Evolutionary conservation across 2,888 invertebrate genomes (phyloP).

Genomic region (Drosophila pegasa): DNA sequence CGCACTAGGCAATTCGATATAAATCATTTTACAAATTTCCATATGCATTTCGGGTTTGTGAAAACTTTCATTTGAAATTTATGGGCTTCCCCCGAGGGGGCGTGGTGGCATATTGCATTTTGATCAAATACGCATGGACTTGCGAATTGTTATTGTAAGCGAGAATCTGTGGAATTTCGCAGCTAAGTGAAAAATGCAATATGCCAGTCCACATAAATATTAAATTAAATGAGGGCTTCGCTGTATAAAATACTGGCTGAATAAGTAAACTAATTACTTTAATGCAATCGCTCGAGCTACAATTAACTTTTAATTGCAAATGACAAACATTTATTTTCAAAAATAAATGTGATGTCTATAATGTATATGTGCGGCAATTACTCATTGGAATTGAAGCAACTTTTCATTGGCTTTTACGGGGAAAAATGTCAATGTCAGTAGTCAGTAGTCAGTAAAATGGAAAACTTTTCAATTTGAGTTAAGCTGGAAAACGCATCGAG

Average conservation of each 20-base stretch:
- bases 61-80: constrained; percentile 29
- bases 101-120: constrained; percentile 18
- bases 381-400: background rate
- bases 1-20: constrained; percentile 10
- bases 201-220: background rate
- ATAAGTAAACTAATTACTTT: constrained; percentile 6
- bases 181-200: constrained; percentile 5
- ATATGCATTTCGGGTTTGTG: constrained; percentile 17
- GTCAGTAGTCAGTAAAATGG: background rate
- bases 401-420: background rate
- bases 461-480: background rate
- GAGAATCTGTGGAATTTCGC: constrained; percentile 3
- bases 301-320: constrained; percentile 2
- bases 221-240: background rate
- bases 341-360: background rate
- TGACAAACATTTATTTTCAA: background rate
- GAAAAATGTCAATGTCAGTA: background rate
- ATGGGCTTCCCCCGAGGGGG: constrained; percentile 1
- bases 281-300: background rate
- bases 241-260: background rate
- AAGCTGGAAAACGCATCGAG: constrained; percentile 5
- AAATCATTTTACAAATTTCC: constrained; percentile 29
- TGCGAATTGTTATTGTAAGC: constrained; percentile 16
- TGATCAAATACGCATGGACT: constrained; percentile 22
- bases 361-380: background rate